Evolutionary conservation across 2,888 invertebrate genomes (phyloP), one percentile per base, ranked within the genome.

Genomic region (Dryocosmus kuriphilus): DNA sequence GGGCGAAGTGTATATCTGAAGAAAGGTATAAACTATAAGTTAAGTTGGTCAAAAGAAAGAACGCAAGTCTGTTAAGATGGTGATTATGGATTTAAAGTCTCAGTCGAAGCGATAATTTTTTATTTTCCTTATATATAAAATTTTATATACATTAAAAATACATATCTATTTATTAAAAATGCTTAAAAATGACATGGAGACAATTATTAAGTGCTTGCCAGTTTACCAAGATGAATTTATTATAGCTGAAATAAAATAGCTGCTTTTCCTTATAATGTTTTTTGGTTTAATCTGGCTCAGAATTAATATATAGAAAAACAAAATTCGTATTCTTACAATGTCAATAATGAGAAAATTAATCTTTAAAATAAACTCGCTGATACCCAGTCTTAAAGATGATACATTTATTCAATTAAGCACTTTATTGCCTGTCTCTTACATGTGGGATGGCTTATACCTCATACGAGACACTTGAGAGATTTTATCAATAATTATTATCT

Each of bases 401-500:
- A 22, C n/a, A 51, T 51, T 22, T 24, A 67, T 67, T 41, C 65
- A 41, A 24, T 41, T 24, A 67, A 67, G 22, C 3, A 24, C 38
- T 65, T 65, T 67, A 67, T 67, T 67, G 41, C 65, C 27, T 27
- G 41, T 19, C 41, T 41, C 11, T 41, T 41, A 41, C 27, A 41
- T n/a, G 62, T 41, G 65, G 41, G 65, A 67, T 67, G 38, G 65
- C 41, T 41, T 67, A 16, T 67, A 41, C 41, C 41, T 51, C n/a
- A 51, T 51, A 51, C 0, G 51, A 51, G n/a, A 51, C 19, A 63
- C 35, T 51, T 51, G n/a, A 51, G n/a, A 63, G 35, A 63, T 67
- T 67, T 67, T 67, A 67, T 67, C 65, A 67, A 41, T 41, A 22
- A 67, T 67, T 67, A 67, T 67, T 41, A 41, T 24, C 41, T 67